Base-by-base conservation (phyloP, 2,113 vertebrate genomes). In the Sinosuthora webbiana region DNA sequence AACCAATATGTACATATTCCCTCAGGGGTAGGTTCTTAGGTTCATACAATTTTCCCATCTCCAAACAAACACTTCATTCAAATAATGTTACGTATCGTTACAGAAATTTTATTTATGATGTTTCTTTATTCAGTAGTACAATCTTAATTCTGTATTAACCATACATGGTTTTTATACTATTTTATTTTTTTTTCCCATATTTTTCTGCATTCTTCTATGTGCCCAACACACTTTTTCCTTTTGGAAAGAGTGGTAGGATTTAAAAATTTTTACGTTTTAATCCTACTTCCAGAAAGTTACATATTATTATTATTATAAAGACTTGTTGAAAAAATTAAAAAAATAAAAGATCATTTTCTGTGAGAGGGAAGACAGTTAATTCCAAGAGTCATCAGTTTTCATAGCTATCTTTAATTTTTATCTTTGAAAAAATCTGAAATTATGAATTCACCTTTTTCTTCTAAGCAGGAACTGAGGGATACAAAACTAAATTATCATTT, bases 71-170 rank as follows among this genome's bases (percentile, higher is more conserved):
- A 1, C 2, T 71, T 53, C 23, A 30, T 65, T 82, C 45, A 85
- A 67, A 75, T 16, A 35, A 9, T 25, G 6, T 45, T 63, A 74
- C 0, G 0, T 24, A 25, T 18, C 4, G 39, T 49, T 33, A 52
- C 7, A 65, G 21, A 85, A 81, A 65, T 25, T 70, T 28, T 45
- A 52, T 73, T 84, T 59, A 41, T 77, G 16, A 18, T 23, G 8
- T 31, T 75, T 77, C 5, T 52, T 78, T 89, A 49, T 62, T 78
- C 27, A 52, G 16, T 11, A 49, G 7, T 31, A 44, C 25, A 81
- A 20, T 44, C 14, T 28, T 81, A 11, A 50, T 88, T 68, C 31
- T 57, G 10, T 56, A 25, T 2, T 64, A 74, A n/a, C 1, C 4
- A 5, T 28, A 22, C 6, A 21, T 20, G 2, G 5, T 42, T 63